Evolutionary conservation across 2,113 vertebrate genomes (phyloP).

Genomic region (Podocnemis expansa): DNA sequence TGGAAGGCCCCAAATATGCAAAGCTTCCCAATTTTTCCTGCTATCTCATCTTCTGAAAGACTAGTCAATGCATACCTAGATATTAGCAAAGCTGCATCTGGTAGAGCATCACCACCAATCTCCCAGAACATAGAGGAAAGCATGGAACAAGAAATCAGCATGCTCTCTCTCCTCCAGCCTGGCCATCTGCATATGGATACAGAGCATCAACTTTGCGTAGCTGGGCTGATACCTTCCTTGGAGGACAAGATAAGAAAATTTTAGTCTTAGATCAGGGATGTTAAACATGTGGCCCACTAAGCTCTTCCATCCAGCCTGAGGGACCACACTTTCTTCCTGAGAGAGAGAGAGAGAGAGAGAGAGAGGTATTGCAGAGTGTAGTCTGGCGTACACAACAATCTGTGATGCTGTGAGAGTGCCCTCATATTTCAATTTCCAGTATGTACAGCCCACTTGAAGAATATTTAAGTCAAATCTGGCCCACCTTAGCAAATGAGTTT

Average conservation of each 20-base stretch:
- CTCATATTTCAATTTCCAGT: too few relatives aligned
- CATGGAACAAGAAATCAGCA: neutral
- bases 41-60: slow-evolving; percentile 13
- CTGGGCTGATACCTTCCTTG: slow-evolving; percentile 43
- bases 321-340: too few relatives aligned
- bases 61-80: neutral
- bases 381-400: too few relatives aligned
- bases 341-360: too few relatives aligned
- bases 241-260: slow-evolving; percentile 32
- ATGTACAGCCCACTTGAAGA: too few relatives aligned
- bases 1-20: slow-evolving; percentile 27
- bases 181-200: slow-evolving; percentile 26
- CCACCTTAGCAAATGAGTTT: too few relatives aligned
- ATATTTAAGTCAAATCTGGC: too few relatives aligned
- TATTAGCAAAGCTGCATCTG: slow-evolving; percentile 11
- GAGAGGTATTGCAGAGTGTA: too few relatives aligned
- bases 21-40: neutral
- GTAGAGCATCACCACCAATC: neutral
- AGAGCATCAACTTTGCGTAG: slow-evolving; percentile 53
- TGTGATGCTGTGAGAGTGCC: too few relatives aligned
- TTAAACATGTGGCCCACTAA: too few relatives aligned
- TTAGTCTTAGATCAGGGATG: too few relatives aligned
- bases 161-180: slow-evolving; percentile 13
- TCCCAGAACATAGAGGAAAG: neutral
- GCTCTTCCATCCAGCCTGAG: too few relatives aligned